Percentiles rank a stretch among this genome's conserved stretches.
Evolutionary conservation across 1,140 invertebrate species (phyloP).

Genomic region (Stenopsyche tienmushanensis): DNA sequence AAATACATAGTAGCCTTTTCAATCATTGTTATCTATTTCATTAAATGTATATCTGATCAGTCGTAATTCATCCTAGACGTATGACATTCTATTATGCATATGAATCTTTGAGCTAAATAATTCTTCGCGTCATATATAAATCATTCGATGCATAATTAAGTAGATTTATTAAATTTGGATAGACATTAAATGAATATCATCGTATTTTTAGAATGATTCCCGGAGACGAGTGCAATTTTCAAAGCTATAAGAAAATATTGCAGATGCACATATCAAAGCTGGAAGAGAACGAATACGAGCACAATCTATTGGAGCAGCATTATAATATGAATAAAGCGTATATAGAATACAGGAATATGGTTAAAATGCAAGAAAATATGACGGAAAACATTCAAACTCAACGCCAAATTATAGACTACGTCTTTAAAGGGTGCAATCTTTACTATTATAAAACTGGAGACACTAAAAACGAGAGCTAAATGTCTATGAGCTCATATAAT

Average conservation of each 20-base stretch:
- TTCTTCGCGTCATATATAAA: no score
- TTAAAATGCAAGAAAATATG: neutral
- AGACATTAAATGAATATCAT: neutral
- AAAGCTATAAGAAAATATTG: neutral
- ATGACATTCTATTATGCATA: no score
- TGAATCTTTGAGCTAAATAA: no score
- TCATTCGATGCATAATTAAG: no score
- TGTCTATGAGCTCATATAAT: neutral
- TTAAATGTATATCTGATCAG: no score
- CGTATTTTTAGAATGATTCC: conserved; percentile 12
- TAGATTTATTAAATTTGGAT: neutral
- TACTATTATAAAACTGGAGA: neutral
- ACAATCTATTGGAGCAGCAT: conserved; percentile 6
- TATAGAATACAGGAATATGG: conserved; percentile 7
- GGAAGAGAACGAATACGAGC: neutral
- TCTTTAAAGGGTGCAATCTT: conserved; percentile 14
- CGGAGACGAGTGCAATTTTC: neutral
- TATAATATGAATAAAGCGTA: neutral
- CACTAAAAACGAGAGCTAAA: neutral
- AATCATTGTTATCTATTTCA: no score
- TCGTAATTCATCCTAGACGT: no score
- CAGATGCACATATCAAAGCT: neutral
- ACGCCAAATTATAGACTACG: conserved; percentile 6
- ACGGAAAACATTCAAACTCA: neutral
- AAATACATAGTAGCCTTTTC: no score